Evolutionary conservation across 2,113 vertebrate species (phyloP).

Genomic region (Origma solitaria): DNA sequence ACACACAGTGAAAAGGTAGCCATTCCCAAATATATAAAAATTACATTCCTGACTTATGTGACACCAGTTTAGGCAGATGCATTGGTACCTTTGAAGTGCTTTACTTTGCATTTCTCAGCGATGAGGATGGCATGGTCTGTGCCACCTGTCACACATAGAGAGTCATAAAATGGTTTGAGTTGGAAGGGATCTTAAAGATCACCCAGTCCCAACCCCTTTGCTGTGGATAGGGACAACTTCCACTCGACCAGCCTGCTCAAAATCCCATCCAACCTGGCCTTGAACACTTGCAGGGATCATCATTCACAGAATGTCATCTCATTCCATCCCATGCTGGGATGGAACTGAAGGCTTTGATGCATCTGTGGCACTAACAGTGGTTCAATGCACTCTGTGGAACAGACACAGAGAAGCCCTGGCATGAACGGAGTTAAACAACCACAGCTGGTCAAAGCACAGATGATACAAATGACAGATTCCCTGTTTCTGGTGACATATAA

Average conservation of each 20-base stretch:
- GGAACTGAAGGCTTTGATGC: neutral
- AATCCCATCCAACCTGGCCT: neutral
- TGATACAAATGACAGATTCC: neutral
- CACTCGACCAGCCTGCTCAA: neutral
- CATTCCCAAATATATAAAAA: neutral
- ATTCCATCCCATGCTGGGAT: neutral
- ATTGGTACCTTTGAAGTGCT: neutral
- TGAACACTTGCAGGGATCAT: neutral
- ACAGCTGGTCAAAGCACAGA: neutral
- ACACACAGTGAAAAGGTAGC: neutral
- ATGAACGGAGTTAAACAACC: neutral
- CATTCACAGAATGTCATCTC: neutral
- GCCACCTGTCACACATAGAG: neutral
- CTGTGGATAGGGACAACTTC: neutral
- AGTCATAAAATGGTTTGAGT: neutral
- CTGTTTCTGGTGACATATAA: neutral
- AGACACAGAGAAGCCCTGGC: neutral
- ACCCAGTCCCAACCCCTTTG: neutral
- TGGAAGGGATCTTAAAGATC: neutral
- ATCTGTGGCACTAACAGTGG: neutral
- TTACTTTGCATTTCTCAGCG: neutral
- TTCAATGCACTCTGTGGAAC: neutral
- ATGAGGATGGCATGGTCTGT: neutral
- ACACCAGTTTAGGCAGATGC: neutral
- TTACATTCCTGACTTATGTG: neutral